Evolutionary conservation across 2,888 invertebrate genomes (phyloP).

Genomic region (Oxytorus armatus): DNA sequence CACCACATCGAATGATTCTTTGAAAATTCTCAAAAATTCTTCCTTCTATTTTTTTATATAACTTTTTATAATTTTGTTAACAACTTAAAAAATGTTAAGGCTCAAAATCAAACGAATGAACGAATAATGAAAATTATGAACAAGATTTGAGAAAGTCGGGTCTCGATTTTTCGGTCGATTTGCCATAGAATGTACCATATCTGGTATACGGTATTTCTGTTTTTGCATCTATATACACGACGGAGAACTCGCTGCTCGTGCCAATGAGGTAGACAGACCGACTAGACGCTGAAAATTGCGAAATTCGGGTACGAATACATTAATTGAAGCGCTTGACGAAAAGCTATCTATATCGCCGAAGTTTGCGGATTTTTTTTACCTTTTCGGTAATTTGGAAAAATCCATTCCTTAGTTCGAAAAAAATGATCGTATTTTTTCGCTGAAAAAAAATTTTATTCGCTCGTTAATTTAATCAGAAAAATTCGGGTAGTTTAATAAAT

Average conservation of each 20-base stretch:
- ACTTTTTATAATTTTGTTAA: too few species aligned
- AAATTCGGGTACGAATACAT: not conserved
- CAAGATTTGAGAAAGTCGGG: not conserved
- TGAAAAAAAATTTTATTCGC: too few species aligned
- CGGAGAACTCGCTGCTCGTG: not conserved
- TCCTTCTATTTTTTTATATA: too few species aligned
- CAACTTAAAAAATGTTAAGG: too few species aligned
- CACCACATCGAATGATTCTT: too few species aligned
- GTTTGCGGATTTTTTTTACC: too few species aligned
- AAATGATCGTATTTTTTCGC: too few species aligned
- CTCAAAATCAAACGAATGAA: too few species aligned
- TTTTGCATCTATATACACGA: not conserved
- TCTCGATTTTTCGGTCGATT: too few species aligned
- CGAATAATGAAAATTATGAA: not conserved
- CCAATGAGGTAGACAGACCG: slow-evolving; percentile 22
- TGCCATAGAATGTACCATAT: not conserved
- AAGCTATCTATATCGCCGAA: not conserved
- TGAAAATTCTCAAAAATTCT: too few species aligned
- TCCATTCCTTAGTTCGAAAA: too few species aligned
- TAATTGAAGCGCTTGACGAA: not conserved
- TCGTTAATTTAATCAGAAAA: not conserved
- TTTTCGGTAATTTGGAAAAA: not conserved
- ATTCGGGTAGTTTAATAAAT: not conserved
- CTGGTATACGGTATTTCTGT: not conserved
- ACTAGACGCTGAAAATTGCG: slow-evolving; percentile 5